Percentiles rank a stretch among this genome's conserved stretches.
These are phyloP conservation scores for Cryptosula pallasiana DNA, from an alignment of 2,888 invertebrate species.

Conservation along the genomic window DNA sequence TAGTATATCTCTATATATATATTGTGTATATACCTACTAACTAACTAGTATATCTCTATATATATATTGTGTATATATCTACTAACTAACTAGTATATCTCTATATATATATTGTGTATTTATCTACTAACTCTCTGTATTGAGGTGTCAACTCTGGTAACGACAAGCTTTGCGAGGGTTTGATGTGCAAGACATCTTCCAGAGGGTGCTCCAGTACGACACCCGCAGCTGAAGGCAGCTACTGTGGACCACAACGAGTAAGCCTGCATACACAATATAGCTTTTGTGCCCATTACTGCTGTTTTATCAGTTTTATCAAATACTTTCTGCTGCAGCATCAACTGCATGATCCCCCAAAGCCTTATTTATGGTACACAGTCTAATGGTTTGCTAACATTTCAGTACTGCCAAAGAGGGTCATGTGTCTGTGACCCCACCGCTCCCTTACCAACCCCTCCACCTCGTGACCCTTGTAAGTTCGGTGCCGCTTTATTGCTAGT, in stretches of 20 bases:
- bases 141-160: conserved; percentile 8
- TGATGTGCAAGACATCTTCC: conserved; percentile 11
- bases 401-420: background rate
- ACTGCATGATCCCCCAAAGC: background rate
- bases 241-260: conserved; percentile 18
- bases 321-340: background rate
- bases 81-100: background rate
- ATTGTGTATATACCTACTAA: no score
- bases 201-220: conserved; percentile 4
- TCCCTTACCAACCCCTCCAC: conserved; percentile 1
- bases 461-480: background rate
- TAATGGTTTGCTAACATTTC: background rate
- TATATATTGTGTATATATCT: background rate
- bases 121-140: background rate
- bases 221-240: conserved; percentile 10
- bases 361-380: no score
- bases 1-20: no score
- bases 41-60: no score
- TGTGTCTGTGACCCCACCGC: conserved; percentile 14
- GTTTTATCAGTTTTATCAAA: background rate
- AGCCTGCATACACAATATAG: no score
- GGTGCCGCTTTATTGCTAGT: background rate
- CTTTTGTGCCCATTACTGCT: no score
- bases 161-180: background rate
- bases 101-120: background rate